Percentiles rank a stretch among this genome's conserved stretches.
phyloP scores from a whole-genome alignment of 2,888 invertebrate genomes.

The Anthoptus insignis region DNA sequence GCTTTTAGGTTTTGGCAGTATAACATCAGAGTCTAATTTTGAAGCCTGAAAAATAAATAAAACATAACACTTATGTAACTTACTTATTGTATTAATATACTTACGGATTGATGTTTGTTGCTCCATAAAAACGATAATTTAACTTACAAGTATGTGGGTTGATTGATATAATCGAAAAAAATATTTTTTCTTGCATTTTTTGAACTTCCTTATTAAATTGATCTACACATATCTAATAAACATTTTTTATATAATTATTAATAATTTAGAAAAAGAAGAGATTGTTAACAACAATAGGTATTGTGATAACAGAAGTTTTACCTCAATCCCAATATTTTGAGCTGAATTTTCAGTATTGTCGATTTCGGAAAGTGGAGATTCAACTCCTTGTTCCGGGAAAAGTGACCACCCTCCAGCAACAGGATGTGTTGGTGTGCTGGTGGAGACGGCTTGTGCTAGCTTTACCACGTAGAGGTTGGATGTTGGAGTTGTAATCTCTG shows the following conservation, averaged over 20 bases:
- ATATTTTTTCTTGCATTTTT: too few species aligned
- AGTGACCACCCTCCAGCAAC: conserved; percentile 68
- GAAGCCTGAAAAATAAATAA: conserved; percentile 61
- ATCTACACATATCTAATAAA: too few species aligned
- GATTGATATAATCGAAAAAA: too few species aligned
- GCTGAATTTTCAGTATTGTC: conserved; percentile 74
- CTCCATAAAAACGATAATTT: too few species aligned
- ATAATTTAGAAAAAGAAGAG: too few species aligned
- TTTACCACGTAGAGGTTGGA: conserved; percentile 69
- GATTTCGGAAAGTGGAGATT: conserved; percentile 80
- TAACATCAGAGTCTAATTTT: conserved; percentile 61
- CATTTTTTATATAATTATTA: too few species aligned
- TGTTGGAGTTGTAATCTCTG: conserved; percentile 75
- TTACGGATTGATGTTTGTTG: too few species aligned
- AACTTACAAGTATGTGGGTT: too few species aligned
- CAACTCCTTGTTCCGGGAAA: conserved; percentile 72
- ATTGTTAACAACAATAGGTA: too few species aligned
- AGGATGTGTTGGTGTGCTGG: conserved; percentile 78
- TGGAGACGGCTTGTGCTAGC: conserved; percentile 69
- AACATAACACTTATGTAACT: too few species aligned
- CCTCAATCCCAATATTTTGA: conserved; percentile 69
- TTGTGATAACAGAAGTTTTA: conserved; percentile 45
- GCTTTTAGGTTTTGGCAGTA: conserved; percentile 72
- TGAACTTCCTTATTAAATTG: too few species aligned
- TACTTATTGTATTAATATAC: too few species aligned